Percentiles rank a stretch among this genome's conserved stretches.
phyloP scores from a whole-genome alignment of 2,113 vertebrate genomes.

The Chaetops frenatus region DNA sequence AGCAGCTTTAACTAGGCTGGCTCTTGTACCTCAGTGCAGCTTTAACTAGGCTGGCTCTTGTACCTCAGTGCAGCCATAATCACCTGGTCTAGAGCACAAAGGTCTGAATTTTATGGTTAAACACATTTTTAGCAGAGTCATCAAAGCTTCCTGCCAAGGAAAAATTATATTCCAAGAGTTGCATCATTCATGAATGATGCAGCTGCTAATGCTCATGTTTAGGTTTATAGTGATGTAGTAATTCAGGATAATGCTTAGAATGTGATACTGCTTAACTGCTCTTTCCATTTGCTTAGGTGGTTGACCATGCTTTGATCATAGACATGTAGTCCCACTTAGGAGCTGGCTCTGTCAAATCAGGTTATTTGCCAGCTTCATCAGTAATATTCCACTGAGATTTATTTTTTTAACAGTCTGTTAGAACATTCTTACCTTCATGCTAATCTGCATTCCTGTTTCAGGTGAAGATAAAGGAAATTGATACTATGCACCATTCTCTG shows the following conservation, averaged over 20 bases:
- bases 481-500: not conserved
- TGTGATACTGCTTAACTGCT: not conserved
- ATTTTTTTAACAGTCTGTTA: not conserved
- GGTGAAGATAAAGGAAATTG: not conserved
- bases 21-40: not conserved
- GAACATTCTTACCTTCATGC: not conserved
- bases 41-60: no score
- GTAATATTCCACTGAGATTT: not conserved
- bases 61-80: no score
- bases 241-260: not conserved
- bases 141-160: not conserved
- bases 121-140: not conserved
- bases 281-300: not conserved
- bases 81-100: not conserved
- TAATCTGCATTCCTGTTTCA: not conserved
- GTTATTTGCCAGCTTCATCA: not conserved
- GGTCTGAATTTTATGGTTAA: not conserved
- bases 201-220: not conserved
- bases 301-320: not conserved
- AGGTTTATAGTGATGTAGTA: not conserved
- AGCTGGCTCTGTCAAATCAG: not conserved
- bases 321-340: not conserved
- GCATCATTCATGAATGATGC: not conserved
- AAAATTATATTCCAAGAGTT: not conserved
- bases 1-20: not conserved